Conservation (phyloP, 2,888 invertebrate species). For the Melolontha melolontha region DNA sequence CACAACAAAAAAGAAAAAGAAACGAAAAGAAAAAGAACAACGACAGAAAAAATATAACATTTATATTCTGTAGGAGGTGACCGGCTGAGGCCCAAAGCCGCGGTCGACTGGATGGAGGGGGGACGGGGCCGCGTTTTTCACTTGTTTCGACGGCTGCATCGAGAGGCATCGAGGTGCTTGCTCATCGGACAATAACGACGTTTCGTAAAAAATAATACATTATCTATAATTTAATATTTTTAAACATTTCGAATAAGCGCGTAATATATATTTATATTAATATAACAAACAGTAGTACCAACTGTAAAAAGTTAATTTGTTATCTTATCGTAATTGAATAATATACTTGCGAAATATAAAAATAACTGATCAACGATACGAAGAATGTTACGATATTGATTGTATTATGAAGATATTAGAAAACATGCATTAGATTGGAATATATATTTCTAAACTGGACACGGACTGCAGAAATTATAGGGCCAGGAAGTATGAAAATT, state of each 20-base stretch:
- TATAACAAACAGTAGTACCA: slow-evolving; percentile 55
- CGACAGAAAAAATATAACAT: background rate
- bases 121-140: slow-evolving; percentile 54
- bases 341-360: slow-evolving; percentile 59
- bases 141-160: slow-evolving; percentile 51
- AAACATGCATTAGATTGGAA: background rate
- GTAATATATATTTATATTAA: slow-evolving; percentile 39
- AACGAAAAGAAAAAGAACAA: slow-evolving; percentile 23
- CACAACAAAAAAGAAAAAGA: background rate
- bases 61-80: slow-evolving; percentile 11
- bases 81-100: slow-evolving; percentile 48
- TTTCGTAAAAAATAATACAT: slow-evolving; percentile 58
- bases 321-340: too few species aligned
- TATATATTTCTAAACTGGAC: too few species aligned
- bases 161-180: slow-evolving; percentile 62
- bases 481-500: too few species aligned
- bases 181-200: slow-evolving; percentile 11
- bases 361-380: slow-evolving; percentile 61
- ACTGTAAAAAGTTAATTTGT: slow-evolving; percentile 28
- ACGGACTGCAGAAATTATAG: too few species aligned
- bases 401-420: background rate
- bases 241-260: slow-evolving; percentile 58
- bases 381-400: slow-evolving; percentile 1
- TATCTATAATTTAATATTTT: slow-evolving; percentile 5
- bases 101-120: slow-evolving; percentile 58